Conservation (phyloP, 2,113 vertebrate genomes). For the Oenanthe melanoleuca region DNA sequence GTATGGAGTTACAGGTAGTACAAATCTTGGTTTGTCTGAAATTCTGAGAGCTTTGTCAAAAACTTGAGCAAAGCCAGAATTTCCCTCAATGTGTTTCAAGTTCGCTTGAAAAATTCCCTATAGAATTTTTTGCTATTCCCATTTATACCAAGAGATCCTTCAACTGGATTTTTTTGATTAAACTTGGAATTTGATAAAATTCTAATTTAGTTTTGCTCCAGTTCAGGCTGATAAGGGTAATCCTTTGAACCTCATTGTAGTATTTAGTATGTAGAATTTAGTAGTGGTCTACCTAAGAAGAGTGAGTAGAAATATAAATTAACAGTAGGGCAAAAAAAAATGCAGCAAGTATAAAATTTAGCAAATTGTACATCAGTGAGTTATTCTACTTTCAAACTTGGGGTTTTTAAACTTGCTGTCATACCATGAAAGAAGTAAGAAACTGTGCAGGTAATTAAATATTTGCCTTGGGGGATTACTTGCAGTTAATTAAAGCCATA, state of each 20-base stretch:
- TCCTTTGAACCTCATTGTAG: background rate
- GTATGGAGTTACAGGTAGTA: background rate
- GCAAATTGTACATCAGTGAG: conserved; percentile 22
- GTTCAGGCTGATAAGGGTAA: background rate
- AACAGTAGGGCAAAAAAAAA: background rate
- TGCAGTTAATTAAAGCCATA: conserved; percentile 80
- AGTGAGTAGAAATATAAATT: background rate
- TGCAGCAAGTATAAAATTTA: conserved; percentile 43
- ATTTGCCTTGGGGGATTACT: conserved; percentile 76
- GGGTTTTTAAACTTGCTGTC: conserved; percentile 69
- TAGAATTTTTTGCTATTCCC: background rate
- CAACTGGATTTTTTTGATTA: background rate
- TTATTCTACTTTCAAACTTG: conserved; percentile 65
- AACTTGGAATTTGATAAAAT: background rate
- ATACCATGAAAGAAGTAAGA: conserved; percentile 62
- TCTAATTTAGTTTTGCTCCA: background rate
- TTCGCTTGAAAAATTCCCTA: background rate
- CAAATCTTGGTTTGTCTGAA: background rate
- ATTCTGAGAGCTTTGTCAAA: background rate
- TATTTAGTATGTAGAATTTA: no score
- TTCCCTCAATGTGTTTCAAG: background rate
- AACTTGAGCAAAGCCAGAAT: background rate
- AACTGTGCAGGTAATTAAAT: conserved; percentile 78
- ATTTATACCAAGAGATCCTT: background rate
- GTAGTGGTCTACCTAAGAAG: background rate